Base-by-base conservation (phyloP, 2,888 invertebrate genomes). In the Pomacea canaliculata region DNA sequence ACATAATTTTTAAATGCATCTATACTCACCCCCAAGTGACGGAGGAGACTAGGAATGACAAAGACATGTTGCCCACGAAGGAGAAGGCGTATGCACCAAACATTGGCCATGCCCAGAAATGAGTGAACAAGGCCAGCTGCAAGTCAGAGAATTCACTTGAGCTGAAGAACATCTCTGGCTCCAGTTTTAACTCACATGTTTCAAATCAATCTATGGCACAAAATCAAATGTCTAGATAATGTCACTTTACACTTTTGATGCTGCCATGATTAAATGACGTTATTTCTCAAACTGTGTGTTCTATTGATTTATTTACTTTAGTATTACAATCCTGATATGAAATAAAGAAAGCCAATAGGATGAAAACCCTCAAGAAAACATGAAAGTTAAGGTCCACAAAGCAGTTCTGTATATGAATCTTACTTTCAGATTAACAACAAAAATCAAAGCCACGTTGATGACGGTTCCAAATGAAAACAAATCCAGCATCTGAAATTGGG, bases 101-200 rank as follows among this genome's bases (percentile, higher is more conserved):
- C 13, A 87, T 85, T 13, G 87, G 82, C 46, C 79, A 67, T 37
- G 83, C 88, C 87, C 88, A 90, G 79, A 88, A 85, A 77, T 89
- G 87, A 5, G 87, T 86, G 60, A 83, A 82, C 23, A 90, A 73
- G 73, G 83, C 81, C 67, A 90, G 79, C 90, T 90, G 86, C 46
- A 82, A 83, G 59, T 37, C 37, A 48, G 60, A 74, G 18, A 60
- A 7, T 56, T 56, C 51, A 56, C 12, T 56, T 56, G 0, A 37
- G 37, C 37, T 37, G 37, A 0, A 13, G 10, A 56, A 7, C 51
- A 56, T 2, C 12, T 56, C 16, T 56, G 51, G 12, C 7, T 51
- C 51, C 7, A 7, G 51, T 51, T 51, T 51, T 51, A 51, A 37
- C 51, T 7, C 16, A 1, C 51, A 56, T 56, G 51, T 16, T 56